Evolutionary conservation across 2,113 vertebrate species (phyloP).

Genomic region (Chamaea fasciata): DNA sequence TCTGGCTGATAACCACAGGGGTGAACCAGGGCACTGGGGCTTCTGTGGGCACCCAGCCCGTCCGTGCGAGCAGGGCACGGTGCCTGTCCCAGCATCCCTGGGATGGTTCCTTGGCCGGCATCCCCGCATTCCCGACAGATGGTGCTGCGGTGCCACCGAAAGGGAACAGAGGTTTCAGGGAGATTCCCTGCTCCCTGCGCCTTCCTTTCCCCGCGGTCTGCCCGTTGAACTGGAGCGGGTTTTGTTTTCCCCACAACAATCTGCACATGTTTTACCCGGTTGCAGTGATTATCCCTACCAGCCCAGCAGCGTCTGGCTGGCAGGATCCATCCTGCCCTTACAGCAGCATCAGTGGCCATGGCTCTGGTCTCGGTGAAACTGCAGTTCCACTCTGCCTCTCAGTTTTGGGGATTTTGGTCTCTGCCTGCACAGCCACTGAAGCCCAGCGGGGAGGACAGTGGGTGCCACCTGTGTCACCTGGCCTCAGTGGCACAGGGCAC

Average conservation of each 20-base stretch:
- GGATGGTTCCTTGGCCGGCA: background rate
- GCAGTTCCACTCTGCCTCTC: background rate
- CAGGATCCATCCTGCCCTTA: background rate
- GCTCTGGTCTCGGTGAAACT: background rate
- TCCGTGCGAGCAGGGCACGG: rapidly evolving
- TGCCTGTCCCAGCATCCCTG: background rate
- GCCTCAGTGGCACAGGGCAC: background rate
- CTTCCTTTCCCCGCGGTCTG: background rate
- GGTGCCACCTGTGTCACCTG: background rate
- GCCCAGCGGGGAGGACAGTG: background rate
- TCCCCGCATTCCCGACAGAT: background rate
- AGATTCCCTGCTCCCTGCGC: rapidly evolving
- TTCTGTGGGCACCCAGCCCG: rapidly evolving
- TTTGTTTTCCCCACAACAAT: background rate
- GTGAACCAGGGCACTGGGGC: rapidly evolving
- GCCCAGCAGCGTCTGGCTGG: background rate
- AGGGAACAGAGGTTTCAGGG: background rate
- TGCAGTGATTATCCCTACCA: background rate
- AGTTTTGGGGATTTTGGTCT: background rate
- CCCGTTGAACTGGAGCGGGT: rapidly evolving
- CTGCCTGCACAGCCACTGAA: background rate
- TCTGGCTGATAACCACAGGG: background rate
- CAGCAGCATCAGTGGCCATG: background rate
- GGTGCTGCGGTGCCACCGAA: background rate
- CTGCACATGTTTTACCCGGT: background rate